Evolutionary conservation across 35 echinoderm and acorn worm species (phyloP).

Genomic region (Apostichopus californicus): DNA sequence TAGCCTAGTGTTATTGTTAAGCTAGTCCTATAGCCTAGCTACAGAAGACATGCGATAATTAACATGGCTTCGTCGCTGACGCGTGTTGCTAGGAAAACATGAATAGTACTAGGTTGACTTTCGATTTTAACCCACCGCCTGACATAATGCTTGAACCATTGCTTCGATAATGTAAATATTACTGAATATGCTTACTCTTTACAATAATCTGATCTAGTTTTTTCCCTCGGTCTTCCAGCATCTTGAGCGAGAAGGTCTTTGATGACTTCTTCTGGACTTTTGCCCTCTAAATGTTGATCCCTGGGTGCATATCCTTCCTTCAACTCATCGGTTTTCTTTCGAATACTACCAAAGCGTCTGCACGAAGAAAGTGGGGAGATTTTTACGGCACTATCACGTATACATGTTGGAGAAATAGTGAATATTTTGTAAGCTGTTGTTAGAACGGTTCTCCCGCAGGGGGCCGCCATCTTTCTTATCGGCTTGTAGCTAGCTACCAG

Average conservation of each 20-base stretch:
- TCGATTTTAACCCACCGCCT: no score
- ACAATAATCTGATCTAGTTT: not conserved
- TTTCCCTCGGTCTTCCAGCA: not conserved
- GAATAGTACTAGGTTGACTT: no score
- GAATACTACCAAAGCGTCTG: not conserved
- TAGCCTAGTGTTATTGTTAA: no score
- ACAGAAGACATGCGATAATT: no score
- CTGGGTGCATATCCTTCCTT: constrained; percentile 15
- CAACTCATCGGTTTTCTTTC: constrained; percentile 3
- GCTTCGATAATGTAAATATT: no score
- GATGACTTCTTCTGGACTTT: constrained; percentile 31
- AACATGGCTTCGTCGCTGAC: no score
- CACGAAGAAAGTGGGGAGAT: not conserved
- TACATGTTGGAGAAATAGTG: not conserved
- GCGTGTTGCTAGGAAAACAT: no score
- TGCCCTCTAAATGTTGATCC: constrained; percentile 3
- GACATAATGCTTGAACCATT: no score
- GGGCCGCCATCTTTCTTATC: not conserved
- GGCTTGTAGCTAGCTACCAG: not conserved
- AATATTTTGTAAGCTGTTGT: not conserved
- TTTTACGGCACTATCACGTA: not conserved
- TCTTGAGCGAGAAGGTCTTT: not conserved
- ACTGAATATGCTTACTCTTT: not conserved
- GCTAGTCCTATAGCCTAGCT: no score
- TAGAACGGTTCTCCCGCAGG: not conserved